phyloP scores from a whole-genome alignment of 2,113 vertebrate species.

The Vidua chalybeata region DNA sequence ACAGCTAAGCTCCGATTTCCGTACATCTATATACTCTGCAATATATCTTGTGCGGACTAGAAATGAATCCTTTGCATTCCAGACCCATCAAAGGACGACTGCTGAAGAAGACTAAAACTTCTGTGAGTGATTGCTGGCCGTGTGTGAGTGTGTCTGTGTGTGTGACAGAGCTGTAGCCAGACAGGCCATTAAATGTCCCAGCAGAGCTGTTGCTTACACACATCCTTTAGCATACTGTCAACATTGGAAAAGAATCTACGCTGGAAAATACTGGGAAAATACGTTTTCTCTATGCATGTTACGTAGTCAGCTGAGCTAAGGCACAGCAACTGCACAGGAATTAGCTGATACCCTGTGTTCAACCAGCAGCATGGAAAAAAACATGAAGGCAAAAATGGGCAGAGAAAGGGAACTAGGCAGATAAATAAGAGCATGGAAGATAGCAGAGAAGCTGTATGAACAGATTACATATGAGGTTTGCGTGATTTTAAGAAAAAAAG shows the following conservation, averaged over 20 bases:
- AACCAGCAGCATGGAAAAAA: background rate
- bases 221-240: slow-evolving; percentile 33
- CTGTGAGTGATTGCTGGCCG: slow-evolving; percentile 15
- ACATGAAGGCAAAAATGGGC: background rate
- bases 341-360: background rate
- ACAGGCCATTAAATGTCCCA: slow-evolving; percentile 35
- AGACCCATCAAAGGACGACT: slow-evolving; percentile 54
- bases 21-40: slow-evolving; percentile 60
- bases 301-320: background rate
- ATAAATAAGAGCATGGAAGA: background rate
- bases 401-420: background rate
- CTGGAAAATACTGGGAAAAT: slow-evolving; percentile 10
- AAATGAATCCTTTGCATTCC: slow-evolving; percentile 45
- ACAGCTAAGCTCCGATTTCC: slow-evolving; percentile 61
- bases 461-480: background rate
- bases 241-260: background rate
- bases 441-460: background rate
- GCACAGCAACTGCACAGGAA: background rate
- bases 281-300: background rate
- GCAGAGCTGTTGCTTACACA: slow-evolving; percentile 36
- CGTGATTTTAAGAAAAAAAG: background rate
- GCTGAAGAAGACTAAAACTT: slow-evolving; percentile 60
- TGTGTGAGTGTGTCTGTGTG: background rate
- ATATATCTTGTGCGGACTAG: slow-evolving; percentile 60
- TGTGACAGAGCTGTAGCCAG: slow-evolving; percentile 30